Evolutionary conservation across 2,113 vertebrate genomes (phyloP).

Genomic region (Cnemophilus loriae): DNA sequence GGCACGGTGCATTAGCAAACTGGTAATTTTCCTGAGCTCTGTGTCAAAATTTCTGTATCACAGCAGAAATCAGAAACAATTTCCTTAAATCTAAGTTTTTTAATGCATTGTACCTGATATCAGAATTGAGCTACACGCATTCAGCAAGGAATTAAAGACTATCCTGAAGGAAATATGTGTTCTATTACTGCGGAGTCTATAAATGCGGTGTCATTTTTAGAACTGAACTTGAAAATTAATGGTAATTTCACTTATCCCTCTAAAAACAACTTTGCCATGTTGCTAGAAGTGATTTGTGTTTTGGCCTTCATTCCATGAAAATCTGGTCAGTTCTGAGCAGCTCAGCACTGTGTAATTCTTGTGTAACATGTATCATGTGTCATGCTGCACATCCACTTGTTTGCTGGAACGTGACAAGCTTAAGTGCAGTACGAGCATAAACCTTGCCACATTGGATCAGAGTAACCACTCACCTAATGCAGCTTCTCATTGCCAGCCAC

Average conservation of each 20-base stretch:
- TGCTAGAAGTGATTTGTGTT: not conserved
- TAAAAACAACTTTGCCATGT: not conserved
- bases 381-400: not conserved
- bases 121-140: not conserved
- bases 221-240: not conserved
- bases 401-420: not conserved
- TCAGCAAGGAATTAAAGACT: not conserved
- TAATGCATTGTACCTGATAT: not conserved
- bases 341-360: not conserved
- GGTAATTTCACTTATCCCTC: not conserved
- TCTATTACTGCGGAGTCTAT: not conserved
- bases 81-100: not conserved
- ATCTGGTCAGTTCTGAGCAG: not conserved
- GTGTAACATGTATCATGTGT: rapidly evolving
- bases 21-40: not conserved
- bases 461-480: not conserved
- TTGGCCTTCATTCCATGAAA: not conserved
- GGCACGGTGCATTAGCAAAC: not conserved
- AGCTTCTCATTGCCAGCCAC: not conserved
- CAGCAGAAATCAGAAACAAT: not conserved
- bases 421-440: not conserved
- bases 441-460: not conserved
- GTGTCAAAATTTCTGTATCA: not conserved
- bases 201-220: not conserved
- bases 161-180: not conserved